Evolutionary conservation across 2,888 invertebrate species (phyloP).

Genomic region (Metalampra italica): DNA sequence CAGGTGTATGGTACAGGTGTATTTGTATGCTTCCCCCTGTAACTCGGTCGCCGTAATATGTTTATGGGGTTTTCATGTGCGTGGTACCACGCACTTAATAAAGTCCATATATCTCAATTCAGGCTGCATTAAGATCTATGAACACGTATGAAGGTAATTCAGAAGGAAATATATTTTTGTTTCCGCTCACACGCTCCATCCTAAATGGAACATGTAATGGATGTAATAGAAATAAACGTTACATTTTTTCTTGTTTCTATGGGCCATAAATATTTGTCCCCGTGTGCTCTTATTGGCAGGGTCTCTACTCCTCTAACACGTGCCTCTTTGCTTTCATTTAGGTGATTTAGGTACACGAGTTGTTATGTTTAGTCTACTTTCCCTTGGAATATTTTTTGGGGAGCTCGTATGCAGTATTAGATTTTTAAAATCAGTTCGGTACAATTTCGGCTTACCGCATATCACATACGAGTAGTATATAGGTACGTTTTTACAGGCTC

Average conservation of each 20-base stretch:
- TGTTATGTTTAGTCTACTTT: too few species aligned
- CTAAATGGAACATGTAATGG: conserved; percentile 9
- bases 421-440: too few species aligned
- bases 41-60: conserved; percentile 25
- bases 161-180: conserved; percentile 10
- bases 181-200: conserved; percentile 1
- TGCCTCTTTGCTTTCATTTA: too few species aligned
- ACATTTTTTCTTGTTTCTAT: not conserved
- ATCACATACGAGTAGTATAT: too few species aligned
- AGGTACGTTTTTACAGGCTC: too few species aligned
- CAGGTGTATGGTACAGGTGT: conserved; percentile 29
- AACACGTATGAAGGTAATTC: conserved; percentile 18
- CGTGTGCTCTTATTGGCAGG: not conserved
- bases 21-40: conserved; percentile 17
- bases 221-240: conserved; percentile 9
- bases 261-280: not conserved
- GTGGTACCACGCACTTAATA: conserved; percentile 33
- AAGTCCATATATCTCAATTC: conserved; percentile 40
- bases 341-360: too few species aligned
- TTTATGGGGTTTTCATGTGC: conserved; percentile 50
- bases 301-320: too few species aligned
- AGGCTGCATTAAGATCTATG: conserved; percentile 39
- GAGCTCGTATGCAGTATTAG: too few species aligned
- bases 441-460: too few species aligned
- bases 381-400: too few species aligned